These are phyloP conservation scores for Cyclophora punctaria DNA, from an alignment of 2,888 invertebrate genomes.

Conservation along the genomic window DNA sequence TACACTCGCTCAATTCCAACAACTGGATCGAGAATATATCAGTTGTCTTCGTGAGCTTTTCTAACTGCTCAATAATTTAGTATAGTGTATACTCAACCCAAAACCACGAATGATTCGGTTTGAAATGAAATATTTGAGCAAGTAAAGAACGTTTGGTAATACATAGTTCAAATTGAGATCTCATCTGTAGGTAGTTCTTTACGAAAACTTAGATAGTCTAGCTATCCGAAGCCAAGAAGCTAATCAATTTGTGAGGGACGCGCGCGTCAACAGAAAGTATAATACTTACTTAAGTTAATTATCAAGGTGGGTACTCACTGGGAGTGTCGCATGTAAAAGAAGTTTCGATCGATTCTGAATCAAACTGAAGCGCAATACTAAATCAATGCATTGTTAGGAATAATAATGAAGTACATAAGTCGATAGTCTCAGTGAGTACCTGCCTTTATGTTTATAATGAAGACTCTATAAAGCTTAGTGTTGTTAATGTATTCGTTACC, in stretches of 20 bases:
- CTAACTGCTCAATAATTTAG: too few relatives aligned
- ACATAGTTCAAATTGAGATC: slow-evolving; percentile 73
- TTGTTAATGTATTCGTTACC: slow-evolving; percentile 58
- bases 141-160: slow-evolving; percentile 53
- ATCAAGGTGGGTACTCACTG: background rate
- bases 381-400: too few relatives aligned
- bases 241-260: slow-evolving; percentile 49
- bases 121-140: slow-evolving; percentile 42
- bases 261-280: slow-evolving; percentile 21
- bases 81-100: too few relatives aligned
- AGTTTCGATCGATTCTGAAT: too few relatives aligned
- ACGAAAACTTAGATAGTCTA: slow-evolving; percentile 63
- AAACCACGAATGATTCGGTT: too few relatives aligned
- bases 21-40: too few relatives aligned
- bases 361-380: too few relatives aligned
- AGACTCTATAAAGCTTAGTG: slow-evolving; percentile 57
- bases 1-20: too few relatives aligned
- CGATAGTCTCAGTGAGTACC: too few relatives aligned
- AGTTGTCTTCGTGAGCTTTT: too few relatives aligned
- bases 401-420: too few relatives aligned
- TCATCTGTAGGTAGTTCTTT: slow-evolving; percentile 68
- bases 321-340: too few relatives aligned
- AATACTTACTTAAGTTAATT: slow-evolving; percentile 10
- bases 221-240: slow-evolving; percentile 70
- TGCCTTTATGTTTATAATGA: slow-evolving; percentile 31